Evolutionary conservation across 2,888 invertebrate genomes (phyloP), one percentile per base, ranked within the genome.

Genomic region (Dasysyrphus tricinctus): DNA sequence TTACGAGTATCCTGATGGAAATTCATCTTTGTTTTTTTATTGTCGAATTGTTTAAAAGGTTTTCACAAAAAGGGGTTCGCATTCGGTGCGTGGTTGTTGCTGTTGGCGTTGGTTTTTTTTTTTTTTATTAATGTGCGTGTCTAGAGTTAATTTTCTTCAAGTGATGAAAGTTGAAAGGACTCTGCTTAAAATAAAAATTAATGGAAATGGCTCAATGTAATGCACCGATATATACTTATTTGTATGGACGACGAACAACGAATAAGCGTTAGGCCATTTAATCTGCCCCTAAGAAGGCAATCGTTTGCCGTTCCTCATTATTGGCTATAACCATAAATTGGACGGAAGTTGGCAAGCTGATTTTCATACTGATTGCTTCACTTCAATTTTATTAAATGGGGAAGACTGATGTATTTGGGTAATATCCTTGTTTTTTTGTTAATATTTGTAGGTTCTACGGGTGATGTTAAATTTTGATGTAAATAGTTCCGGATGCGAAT

Each of bases 341-440:
- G 59, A 51, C 67, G 67, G 72, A 84, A 80, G 78, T 63, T 57
- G 61, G 39, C 63, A 39, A 73, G 74, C 77, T 80, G 85, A 85
- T 85, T 85, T 77, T 70, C 80, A 76, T 80, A 80, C 80, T 72
- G 85, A 80, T 85, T 85, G 85, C 56, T 63, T 16, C 63, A 57
- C 63, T 74, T 85, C 77, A 80, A 80, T 78, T 85, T 85, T 34
- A 77, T 77, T 85, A 85, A 85, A 61, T 80, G 85, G 73, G 7
- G 44, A 56, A 42, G 57, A 42, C 47, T 54, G 39, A 56, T 14
- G 34, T 67, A 67, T 69, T 44, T 63, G 29, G n/a, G 47, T 47
- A n/a, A 76, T 4, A 67, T 24, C n/a, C 44, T 42, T 1, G n/a
- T 16, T 56, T 47, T 65, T 29, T 57, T 9, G n/a, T 16, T 9